Percentiles rank a stretch among this genome's conserved stretches.
Evolutionary conservation across 2,888 invertebrate genomes (phyloP).

Genomic region (Nyleta sp.): DNA sequence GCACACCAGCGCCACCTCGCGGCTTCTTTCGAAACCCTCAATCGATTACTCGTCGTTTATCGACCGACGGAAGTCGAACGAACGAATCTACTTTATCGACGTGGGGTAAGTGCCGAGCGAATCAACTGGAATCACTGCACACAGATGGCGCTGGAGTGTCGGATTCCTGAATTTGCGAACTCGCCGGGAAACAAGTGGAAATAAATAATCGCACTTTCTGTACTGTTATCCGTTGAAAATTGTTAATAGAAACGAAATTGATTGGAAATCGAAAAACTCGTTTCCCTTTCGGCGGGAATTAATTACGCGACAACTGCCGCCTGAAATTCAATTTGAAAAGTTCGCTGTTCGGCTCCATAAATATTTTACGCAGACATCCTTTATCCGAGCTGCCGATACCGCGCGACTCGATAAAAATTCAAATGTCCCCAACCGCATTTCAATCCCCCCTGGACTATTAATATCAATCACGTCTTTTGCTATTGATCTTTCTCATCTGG

Average conservation of each 20-base stretch:
- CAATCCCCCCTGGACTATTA: conserved; percentile 39
- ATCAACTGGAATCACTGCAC: no score
- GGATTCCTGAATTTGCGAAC: neutral
- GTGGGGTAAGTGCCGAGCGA: no score
- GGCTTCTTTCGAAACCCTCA: neutral
- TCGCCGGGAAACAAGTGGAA: neutral
- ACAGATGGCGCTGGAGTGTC: neutral
- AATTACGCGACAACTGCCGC: neutral
- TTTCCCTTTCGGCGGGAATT: neutral
- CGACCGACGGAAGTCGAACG: neutral
- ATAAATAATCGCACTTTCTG: no score
- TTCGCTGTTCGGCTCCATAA: neutral
- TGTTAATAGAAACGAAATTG: no score
- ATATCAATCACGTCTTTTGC: conserved; percentile 52
- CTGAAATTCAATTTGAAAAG: conserved; percentile 10
- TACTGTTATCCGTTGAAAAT: no score
- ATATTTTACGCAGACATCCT: conserved; percentile 18
- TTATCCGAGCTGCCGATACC: conserved; percentile 3
- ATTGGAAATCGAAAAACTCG: neutral
- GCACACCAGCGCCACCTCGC: conserved; percentile 11
- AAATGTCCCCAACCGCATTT: conserved; percentile 26
- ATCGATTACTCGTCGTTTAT: neutral
- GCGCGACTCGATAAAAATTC: conserved; percentile 35
- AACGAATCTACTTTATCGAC: no score
- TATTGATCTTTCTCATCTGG: conserved; percentile 44